phyloP scores from a whole-genome alignment of 2,113 vertebrate genomes.

The Macrotus californicus region DNA sequence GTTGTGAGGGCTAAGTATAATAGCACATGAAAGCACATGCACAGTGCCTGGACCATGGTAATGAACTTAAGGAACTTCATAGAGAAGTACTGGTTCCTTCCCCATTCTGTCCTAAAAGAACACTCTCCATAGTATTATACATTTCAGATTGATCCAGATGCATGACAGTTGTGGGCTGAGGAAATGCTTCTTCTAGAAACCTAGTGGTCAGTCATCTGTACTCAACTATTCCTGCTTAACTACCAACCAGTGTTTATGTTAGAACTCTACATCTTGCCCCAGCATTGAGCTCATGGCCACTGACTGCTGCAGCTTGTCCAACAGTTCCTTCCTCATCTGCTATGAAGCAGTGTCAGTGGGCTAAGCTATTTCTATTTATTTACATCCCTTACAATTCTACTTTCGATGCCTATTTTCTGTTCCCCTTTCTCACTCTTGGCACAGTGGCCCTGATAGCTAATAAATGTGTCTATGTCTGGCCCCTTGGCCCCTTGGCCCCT shows the following conservation, averaged over 20 bases:
- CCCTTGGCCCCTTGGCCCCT: neutral
- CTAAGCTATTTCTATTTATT: neutral
- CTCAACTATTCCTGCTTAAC: neutral
- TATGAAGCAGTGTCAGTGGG: neutral
- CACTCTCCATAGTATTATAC: neutral
- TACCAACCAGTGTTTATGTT: neutral
- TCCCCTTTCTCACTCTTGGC: neutral
- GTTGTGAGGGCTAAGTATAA: neutral
- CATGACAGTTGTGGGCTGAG: neutral
- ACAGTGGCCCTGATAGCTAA: neutral
- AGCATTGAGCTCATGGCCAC: neutral
- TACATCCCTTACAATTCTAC: neutral
- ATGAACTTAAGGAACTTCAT: neutral
- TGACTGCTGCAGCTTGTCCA: neutral
- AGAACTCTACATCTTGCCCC: neutral
- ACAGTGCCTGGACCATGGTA: neutral
- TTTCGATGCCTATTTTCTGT: constrained; percentile 41
- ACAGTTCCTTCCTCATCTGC: neutral
- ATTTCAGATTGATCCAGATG: neutral
- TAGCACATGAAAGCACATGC: neutral
- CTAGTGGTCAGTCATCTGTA: neutral
- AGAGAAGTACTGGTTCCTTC: neutral
- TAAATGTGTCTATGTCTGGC: neutral
- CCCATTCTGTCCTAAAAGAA: neutral
- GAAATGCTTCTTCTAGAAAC: neutral